phyloP scores from a whole-genome alignment of 2,797 vertebrate genomes.

The Poecilia gillii region DNA sequence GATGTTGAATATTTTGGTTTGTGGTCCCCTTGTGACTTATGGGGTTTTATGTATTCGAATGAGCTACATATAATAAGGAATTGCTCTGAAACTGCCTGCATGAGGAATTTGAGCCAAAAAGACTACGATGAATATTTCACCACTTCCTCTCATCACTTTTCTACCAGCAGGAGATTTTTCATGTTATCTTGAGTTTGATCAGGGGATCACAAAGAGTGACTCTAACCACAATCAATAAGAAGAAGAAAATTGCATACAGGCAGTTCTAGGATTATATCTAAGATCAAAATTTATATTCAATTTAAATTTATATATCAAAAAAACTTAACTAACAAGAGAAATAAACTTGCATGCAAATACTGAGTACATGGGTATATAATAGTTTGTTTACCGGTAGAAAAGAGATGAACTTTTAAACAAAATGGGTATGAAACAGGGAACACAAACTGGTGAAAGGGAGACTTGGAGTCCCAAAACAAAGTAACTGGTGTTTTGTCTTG shows the following conservation, averaged over 20 bases:
- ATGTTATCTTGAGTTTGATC: neutral
- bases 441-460: neutral
- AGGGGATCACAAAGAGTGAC: neutral
- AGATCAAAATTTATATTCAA: too few species aligned
- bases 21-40: neutral
- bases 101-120: neutral
- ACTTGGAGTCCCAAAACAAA: neutral
- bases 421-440: neutral
- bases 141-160: neutral
- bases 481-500: conserved; percentile 18
- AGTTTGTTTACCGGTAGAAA: neutral
- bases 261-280: too few species aligned
- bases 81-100: neutral
- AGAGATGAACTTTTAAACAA: neutral
- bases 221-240: neutral
- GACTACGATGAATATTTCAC: neutral
- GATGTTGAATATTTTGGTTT: neutral
- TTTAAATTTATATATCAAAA: too few species aligned
- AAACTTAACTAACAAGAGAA: too few species aligned
- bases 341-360: too few species aligned
- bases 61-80: neutral
- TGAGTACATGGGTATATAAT: neutral
- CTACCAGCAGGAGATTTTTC: neutral
- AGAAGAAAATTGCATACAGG: neutral
- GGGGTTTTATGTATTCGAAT: neutral